These are phyloP conservation scores for Tragopan temminckii DNA, from an alignment of 2,797 vertebrate genomes.

Conservation along the genomic window DNA sequence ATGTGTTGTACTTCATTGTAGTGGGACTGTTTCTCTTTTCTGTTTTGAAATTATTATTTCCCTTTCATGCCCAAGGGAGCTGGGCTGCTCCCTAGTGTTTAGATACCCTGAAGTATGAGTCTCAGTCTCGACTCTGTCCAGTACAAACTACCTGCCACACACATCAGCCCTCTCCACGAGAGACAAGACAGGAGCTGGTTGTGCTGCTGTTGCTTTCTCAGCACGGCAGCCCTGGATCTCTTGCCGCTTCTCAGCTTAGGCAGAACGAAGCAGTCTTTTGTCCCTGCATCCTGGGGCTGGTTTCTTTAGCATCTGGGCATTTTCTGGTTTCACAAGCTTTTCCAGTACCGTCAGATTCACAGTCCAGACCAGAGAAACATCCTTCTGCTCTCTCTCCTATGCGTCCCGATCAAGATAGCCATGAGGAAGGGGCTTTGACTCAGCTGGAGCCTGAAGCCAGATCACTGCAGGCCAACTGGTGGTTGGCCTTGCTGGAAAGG, in stretches of 20 bases:
- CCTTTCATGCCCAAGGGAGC: neutral
- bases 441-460: conserved; percentile 34
- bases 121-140: neutral
- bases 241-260: neutral
- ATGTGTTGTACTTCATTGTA: neutral
- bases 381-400: neutral
- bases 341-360: neutral
- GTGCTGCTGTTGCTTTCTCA: neutral
- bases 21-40: neutral
- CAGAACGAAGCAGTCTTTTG: conserved; percentile 37
- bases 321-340: neutral
- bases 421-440: conserved; percentile 28
- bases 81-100: neutral
- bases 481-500: conserved; percentile 29
- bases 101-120: neutral
- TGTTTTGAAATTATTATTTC: neutral
- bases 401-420: neutral
- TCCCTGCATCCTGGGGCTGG: neutral
- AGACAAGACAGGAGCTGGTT: neutral
- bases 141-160: neutral
- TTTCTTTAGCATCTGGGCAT: neutral
- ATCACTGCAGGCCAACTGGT: neutral
- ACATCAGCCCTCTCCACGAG: neutral
- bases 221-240: neutral
- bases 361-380: neutral